Base-by-base conservation (phyloP, 2,888 invertebrate species). In the Pollenia amentaria region DNA sequence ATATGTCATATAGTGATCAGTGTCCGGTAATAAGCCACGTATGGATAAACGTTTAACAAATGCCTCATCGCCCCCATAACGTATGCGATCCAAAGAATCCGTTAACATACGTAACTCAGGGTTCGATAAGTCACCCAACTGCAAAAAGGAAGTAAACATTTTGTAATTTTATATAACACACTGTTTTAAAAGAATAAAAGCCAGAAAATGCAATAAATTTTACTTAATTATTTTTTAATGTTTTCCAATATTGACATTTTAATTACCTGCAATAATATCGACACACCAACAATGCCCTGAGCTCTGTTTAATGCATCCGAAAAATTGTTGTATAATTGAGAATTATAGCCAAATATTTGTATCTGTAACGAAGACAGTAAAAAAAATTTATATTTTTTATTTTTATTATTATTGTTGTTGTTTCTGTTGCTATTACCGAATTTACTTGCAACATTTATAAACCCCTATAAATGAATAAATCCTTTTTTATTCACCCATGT, bases 261-360 rank as follows among this genome's bases (percentile, higher is more conserved):
- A 87, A 90, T 92, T 95, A 99, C 99, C 97, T 99, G 99, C 90
- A 99, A 94, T 90, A 99, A 95, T 89, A 99, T 95, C 87, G 99
- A 97, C 92, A 99, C 97, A 88, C 98, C 98, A 89, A 98, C 97
- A 92, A 99, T 96, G 91, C 99, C 99, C 93, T 98, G 97, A 88
- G 99, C 98, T 93, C 97, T 96, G 93, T 97, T 97, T 91, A 98
- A 95, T 88, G 99, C 99, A 94, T 98, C 98, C 81, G 98, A 97
- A 94, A 98, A 98, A 95, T 99, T 99, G 91, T 96, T 96, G 95
- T 99, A 99, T 89, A 99, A 95, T 94, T 99, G 98, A 85, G 98
- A 97, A 94, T 99, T 99, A 95, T 98, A 99, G 91, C 99, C 99
- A 94, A 98, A 97, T 94, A 99, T 97, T 95, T 99, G 99, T 92